Percentiles rank a stretch among this genome's conserved stretches.
Evolutionary conservation across 1,140 invertebrate species (phyloP).

Genomic region (Carposina sasakii): DNA sequence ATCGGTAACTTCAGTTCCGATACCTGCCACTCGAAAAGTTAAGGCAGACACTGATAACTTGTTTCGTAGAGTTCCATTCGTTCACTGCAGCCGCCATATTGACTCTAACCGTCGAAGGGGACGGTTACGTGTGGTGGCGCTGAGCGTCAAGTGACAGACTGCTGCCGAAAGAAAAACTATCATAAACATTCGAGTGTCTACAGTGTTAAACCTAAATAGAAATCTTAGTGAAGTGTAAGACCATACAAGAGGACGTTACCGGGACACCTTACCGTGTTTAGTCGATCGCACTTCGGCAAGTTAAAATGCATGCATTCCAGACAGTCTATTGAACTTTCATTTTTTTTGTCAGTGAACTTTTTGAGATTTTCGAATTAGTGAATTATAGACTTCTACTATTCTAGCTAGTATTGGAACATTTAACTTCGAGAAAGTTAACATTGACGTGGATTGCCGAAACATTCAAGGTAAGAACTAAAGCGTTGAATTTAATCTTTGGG

Average conservation of each 20-base stretch:
- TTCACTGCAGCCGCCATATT: slow-evolving; percentile 52
- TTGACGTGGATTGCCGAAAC: slow-evolving; percentile 55
- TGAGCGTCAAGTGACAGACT: slow-evolving; percentile 52
- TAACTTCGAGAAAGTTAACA: slow-evolving; percentile 40
- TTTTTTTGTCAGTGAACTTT: slow-evolving; percentile 59
- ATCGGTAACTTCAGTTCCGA: too few species aligned
- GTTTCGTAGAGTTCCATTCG: slow-evolving; percentile 29
- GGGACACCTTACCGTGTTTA: background rate
- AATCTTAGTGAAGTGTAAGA: slow-evolving; percentile 3
- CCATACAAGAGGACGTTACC: background rate
- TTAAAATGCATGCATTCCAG: slow-evolving; percentile 67
- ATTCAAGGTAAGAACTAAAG: slow-evolving; percentile 46
- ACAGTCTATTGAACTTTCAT: slow-evolving; percentile 65
- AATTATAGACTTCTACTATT: slow-evolving; percentile 25
- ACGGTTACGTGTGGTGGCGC: slow-evolving; percentile 32
- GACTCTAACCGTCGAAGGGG: slow-evolving; percentile 32
- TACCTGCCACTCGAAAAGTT: too few species aligned
- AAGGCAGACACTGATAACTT: too few species aligned
- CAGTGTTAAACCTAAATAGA: slow-evolving; percentile 25
- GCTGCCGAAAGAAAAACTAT: slow-evolving; percentile 55
- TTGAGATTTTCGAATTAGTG: slow-evolving; percentile 45
- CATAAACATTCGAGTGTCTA: slow-evolving; percentile 23
- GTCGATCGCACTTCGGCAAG: slow-evolving; percentile 33
- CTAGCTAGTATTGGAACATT: slow-evolving; percentile 18
- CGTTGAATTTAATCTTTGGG: background rate